phyloP scores from a whole-genome alignment of 2,797 vertebrate genomes.

The Leptoclinus maculatus region DNA sequence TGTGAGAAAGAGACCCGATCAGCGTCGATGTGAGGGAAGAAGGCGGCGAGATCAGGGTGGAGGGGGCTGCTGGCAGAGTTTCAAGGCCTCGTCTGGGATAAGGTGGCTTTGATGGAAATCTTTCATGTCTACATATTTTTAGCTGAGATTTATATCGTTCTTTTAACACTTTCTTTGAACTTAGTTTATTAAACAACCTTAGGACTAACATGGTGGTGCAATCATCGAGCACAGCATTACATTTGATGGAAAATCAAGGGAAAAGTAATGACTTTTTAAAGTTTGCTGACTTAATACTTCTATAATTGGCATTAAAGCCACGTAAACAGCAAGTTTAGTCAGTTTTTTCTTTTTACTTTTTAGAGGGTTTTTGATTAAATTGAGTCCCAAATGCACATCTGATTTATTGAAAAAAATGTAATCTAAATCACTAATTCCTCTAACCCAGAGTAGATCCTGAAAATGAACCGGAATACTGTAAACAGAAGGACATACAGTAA shows the following conservation, averaged over 20 bases:
- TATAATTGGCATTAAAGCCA: constrained; percentile 41
- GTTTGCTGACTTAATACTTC: constrained; percentile 49
- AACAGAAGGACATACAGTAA: constrained; percentile 2
- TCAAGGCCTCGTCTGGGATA: constrained; percentile 30
- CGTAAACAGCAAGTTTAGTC: constrained; percentile 15
- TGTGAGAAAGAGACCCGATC: constrained; percentile 37
- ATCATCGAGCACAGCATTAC: constrained; percentile 18
- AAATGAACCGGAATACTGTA: constrained; percentile 16
- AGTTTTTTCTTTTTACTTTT: neutral
- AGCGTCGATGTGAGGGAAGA: constrained; percentile 26
- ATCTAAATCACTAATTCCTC: constrained; percentile 44
- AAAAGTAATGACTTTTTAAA: constrained; percentile 30
- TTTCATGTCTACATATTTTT: constrained; percentile 5
- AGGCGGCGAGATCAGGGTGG: neutral
- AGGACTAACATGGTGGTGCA: constrained; percentile 1
- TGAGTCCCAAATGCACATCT: constrained; percentile 19
- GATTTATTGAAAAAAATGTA: constrained; percentile 41
- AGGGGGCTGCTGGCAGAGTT: constrained; percentile 25
- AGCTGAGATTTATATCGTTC: neutral
- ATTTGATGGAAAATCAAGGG: constrained; percentile 28
- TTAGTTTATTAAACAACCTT: constrained; percentile 27
- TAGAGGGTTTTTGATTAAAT: constrained; percentile 26
- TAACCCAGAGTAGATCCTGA: constrained; percentile 34
- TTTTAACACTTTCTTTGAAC: constrained; percentile 2
- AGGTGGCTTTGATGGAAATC: constrained; percentile 17